phyloP scores from a whole-genome alignment of 2,888 invertebrate genomes.

The Stenodema calcarata region DNA sequence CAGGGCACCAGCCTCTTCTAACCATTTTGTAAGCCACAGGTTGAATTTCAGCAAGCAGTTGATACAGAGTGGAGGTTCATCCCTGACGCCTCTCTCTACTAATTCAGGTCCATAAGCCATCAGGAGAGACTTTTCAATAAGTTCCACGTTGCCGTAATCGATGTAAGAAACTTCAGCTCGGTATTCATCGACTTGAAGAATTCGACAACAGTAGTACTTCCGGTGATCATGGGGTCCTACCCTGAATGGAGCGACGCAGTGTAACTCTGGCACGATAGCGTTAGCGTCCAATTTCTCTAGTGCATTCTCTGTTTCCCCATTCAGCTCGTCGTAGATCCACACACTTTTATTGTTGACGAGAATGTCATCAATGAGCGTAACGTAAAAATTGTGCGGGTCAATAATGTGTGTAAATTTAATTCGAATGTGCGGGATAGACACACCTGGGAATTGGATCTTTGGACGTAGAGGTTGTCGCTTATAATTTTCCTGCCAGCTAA shows the following conservation, averaged over 20 bases:
- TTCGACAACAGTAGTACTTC: too few species aligned
- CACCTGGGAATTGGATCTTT: background rate
- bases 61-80: too few species aligned
- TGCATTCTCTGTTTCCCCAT: background rate
- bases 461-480: background rate
- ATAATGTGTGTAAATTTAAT: background rate
- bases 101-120: too few species aligned
- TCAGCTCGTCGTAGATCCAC: background rate
- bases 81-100: too few species aligned
- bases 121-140: too few species aligned
- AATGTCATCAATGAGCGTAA: background rate
- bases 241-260: background rate
- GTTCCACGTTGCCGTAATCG: conserved; percentile 73
- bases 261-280: too few species aligned
- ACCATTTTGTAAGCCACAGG: conserved; percentile 67
- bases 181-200: too few species aligned
- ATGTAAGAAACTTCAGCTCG: conserved; percentile 81
- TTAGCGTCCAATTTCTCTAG: background rate
- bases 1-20: conserved; percentile 69
- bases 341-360: background rate
- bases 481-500: background rate
- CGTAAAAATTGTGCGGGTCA: too few species aligned
- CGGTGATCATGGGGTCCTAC: background rate
- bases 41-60: too few species aligned
- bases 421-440: background rate